Evolutionary conservation across 1,140 invertebrate species (phyloP).

Genomic region (Ectropis grisescens): DNA sequence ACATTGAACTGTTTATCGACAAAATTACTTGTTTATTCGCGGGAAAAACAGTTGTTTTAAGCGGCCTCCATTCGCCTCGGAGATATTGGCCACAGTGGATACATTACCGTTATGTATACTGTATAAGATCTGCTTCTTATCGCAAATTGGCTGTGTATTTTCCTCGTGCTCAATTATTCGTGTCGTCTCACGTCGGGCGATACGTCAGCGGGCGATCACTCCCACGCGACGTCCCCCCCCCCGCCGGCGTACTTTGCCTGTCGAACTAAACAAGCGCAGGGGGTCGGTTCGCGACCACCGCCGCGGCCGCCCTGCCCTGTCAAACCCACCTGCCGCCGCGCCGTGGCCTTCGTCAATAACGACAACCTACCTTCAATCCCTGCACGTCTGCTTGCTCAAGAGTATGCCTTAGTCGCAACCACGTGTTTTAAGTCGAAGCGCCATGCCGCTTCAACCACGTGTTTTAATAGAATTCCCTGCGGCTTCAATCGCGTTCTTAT

Average conservation of each 20-base stretch:
- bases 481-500: no score
- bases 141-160: conserved; percentile 6
- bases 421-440: conserved; percentile 2
- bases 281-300: conserved; percentile 7
- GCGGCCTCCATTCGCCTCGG: no score
- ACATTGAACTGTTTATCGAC: no score
- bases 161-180: conserved; percentile 16
- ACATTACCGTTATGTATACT: no score
- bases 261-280: conserved; percentile 42
- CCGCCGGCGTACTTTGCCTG: conserved; percentile 31
- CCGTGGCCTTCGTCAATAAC: conserved; percentile 21
- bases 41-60: no score
- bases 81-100: no score
- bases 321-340: conserved; percentile 14
- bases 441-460: no score
- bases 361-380: conserved; percentile 19
- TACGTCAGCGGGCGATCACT: conserved; percentile 15
- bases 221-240: conserved; percentile 13
- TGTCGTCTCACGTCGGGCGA: conserved; percentile 3
- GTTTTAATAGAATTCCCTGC: no score
- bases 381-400: no score
- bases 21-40: no score
- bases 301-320: conserved; percentile 12
- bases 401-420: conserved; percentile 5
- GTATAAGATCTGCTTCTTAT: no score